Conservation (phyloP, 2,113 vertebrate genomes). For the Lophochroa leadbeateri region DNA sequence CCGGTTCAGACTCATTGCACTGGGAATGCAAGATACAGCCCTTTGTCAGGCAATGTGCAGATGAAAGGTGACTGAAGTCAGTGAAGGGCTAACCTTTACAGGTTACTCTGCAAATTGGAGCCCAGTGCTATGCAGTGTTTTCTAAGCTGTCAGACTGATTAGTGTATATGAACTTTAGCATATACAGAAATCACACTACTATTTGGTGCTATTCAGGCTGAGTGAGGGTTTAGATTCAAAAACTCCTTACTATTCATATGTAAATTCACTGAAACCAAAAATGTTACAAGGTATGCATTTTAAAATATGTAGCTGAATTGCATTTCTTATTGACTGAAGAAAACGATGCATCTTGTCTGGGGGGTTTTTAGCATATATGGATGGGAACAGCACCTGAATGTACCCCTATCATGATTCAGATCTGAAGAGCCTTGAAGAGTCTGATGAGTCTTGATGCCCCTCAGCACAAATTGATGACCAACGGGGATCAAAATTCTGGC, state of each 20-base stretch:
- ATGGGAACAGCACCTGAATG: background rate
- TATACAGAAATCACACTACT: background rate
- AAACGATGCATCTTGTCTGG: background rate
- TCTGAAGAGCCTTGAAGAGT: background rate
- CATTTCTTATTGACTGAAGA: background rate
- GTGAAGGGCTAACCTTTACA: background rate
- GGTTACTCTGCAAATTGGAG: background rate
- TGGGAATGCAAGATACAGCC: background rate
- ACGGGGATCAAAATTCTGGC: background rate
- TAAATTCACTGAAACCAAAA: constrained; percentile 18
- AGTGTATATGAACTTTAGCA: background rate
- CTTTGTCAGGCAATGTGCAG: background rate
- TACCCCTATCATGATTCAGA: background rate
- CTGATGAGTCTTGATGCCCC: fast-evolving
- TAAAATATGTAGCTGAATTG: background rate
- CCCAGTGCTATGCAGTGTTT: background rate
- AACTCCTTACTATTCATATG: background rate
- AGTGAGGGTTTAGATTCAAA: background rate
- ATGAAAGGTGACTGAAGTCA: background rate
- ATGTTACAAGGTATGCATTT: background rate
- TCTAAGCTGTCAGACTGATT: background rate
- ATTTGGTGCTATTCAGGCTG: background rate
- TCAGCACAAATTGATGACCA: background rate
- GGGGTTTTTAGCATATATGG: background rate
- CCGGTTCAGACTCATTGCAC: background rate